These are phyloP conservation scores for Calcarius lapponicus DNA, from an alignment of 2,797 vertebrate genomes.

Conservation along the genomic window DNA sequence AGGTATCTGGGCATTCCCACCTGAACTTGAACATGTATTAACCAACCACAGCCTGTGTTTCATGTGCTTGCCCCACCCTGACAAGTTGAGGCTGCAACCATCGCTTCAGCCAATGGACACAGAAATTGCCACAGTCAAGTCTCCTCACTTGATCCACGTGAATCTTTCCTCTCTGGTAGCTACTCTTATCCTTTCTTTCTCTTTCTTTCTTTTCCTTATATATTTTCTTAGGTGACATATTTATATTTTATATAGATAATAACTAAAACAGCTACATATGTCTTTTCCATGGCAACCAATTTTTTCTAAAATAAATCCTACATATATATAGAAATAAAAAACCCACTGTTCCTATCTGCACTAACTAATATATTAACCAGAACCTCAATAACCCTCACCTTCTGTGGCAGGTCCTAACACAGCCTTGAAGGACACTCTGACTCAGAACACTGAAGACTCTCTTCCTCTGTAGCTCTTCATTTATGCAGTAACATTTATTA, in stretches of 20 bases:
- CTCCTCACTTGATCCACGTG: fast-evolving
- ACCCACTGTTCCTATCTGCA: neutral
- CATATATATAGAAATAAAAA: neutral
- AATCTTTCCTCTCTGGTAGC: neutral
- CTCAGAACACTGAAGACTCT: neutral
- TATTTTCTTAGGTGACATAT: neutral
- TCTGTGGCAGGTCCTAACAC: neutral
- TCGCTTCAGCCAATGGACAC: neutral
- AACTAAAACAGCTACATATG: neutral
- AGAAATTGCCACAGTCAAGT: neutral
- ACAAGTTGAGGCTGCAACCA: neutral
- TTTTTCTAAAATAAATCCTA: neutral
- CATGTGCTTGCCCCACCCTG: fast-evolving
- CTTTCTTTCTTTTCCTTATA: neutral
- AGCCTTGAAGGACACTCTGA: neutral
- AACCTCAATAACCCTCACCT: neutral
- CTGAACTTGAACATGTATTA: neutral
- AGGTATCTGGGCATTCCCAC: neutral
- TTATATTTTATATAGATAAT: neutral
- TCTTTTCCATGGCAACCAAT: neutral
- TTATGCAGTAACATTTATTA: neutral
- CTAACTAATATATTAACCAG: neutral
- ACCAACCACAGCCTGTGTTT: neutral
- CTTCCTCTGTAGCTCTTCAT: neutral
- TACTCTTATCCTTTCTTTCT: neutral